Conservation (phyloP, 2,797 vertebrate genomes). For the Spondyliosoma cantharus region DNA sequence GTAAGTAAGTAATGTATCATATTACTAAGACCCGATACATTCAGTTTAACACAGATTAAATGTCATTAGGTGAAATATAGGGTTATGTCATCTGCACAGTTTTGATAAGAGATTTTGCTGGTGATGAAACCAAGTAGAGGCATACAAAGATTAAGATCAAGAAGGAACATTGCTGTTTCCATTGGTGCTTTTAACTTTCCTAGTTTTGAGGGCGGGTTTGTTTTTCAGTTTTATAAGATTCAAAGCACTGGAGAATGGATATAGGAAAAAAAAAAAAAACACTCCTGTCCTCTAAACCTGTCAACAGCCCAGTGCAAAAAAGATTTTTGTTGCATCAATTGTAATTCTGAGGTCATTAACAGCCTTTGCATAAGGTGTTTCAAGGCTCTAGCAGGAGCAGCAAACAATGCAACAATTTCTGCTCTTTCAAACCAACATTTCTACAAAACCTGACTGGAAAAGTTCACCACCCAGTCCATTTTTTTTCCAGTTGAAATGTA, state of each 20-base stretch:
- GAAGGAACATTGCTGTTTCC: background rate
- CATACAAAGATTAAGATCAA: background rate
- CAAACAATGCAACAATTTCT: background rate
- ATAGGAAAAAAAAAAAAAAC: too few species aligned
- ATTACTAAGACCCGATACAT: background rate
- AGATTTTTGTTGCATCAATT: background rate
- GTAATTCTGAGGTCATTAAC: background rate
- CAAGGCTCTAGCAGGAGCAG: background rate
- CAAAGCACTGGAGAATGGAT: background rate
- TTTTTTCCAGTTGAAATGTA: background rate
- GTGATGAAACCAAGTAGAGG: background rate
- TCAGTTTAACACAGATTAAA: background rate
- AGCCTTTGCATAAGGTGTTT: background rate
- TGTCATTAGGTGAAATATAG: background rate
- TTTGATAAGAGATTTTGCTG: background rate
- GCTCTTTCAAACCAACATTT: background rate
- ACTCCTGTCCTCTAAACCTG: background rate
- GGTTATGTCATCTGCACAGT: background rate
- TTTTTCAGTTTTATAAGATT: background rate
- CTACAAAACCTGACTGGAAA: too few species aligned
- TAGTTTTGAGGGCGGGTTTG: background rate
- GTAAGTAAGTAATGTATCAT: too few species aligned
- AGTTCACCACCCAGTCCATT: background rate
- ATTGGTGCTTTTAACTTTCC: background rate
- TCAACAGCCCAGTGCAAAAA: background rate